Conservation (phyloP, 1,140 invertebrate genomes). For the Periplaneta americana region DNA sequence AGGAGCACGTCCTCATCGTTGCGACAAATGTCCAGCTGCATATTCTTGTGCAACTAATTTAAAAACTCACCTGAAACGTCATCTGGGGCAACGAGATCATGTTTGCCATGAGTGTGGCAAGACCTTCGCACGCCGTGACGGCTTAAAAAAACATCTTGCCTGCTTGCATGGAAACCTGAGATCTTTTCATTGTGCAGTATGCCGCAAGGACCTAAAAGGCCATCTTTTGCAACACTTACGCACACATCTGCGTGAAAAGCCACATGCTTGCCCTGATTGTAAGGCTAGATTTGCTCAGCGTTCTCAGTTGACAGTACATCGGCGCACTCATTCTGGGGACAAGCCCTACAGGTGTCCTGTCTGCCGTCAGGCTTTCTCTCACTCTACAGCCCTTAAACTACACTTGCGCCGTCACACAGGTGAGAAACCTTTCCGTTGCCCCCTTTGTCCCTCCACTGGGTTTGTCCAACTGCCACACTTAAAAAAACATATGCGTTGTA, state of each 20-base stretch:
- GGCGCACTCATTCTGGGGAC: conserved; percentile 83
- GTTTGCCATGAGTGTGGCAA: conserved; percentile 85
- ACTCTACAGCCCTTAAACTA: conserved; percentile 76
- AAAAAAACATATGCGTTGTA: conserved; percentile 76
- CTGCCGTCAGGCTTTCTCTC: conserved; percentile 74
- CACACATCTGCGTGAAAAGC: conserved; percentile 61
- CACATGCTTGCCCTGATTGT: conserved; percentile 51
- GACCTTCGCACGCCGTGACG: conserved; percentile 63
- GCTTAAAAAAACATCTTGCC: conserved; percentile 75
- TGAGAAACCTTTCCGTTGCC: conserved; percentile 76
- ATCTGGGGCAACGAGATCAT: conserved; percentile 83
- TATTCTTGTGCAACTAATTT: conserved; percentile 76
- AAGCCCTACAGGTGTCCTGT: conserved; percentile 76
- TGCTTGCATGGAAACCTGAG: conserved; percentile 70
- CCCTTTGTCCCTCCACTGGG: conserved; percentile 59
- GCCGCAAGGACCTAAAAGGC: conserved; percentile 83
- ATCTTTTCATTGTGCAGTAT: conserved; percentile 81
- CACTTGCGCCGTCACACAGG: conserved; percentile 73
- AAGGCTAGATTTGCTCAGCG: conserved; percentile 85
- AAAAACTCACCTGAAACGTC: conserved; percentile 68
- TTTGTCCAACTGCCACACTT: conserved; percentile 75
- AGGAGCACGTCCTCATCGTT: conserved; percentile 65
- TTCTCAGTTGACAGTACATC: conserved; percentile 90
- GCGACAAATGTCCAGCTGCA: conserved; percentile 67
- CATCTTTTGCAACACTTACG: conserved; percentile 81